These are phyloP conservation scores for Deilephila porcellus DNA, from an alignment of 2,888 invertebrate species.

Conservation along the genomic window DNA sequence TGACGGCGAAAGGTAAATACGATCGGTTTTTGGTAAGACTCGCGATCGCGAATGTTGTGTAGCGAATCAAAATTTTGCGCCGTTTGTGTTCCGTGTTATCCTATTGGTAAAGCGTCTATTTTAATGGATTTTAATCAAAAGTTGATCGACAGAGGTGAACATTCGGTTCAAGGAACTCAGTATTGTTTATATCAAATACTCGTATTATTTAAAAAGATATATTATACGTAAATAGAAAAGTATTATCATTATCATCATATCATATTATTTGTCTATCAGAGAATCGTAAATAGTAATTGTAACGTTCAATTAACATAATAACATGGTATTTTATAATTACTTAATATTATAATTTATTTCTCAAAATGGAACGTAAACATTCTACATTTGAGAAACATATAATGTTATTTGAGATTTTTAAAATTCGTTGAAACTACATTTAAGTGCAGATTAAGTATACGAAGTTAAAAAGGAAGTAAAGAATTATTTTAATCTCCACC, in stretches of 20 bases:
- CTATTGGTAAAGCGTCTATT: not conserved
- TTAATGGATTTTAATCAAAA: not conserved
- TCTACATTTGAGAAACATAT: too few relatives aligned
- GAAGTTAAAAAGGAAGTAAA: not conserved
- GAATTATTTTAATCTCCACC: slow-evolving; percentile 3
- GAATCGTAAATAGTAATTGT: too few relatives aligned
- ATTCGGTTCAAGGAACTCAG: too few relatives aligned
- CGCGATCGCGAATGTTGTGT: slow-evolving; percentile 65
- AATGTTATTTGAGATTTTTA: not conserved
- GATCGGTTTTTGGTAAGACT: slow-evolving; percentile 68
- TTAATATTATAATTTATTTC: too few relatives aligned
- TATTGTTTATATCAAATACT: not conserved
- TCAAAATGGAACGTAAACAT: too few relatives aligned
- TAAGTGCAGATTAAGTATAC: not conserved
- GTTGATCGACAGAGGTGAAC: not conserved
- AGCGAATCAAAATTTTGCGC: slow-evolving; percentile 65
- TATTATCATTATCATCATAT: too few relatives aligned
- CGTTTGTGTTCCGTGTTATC: not conserved
- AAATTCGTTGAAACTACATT: not conserved
- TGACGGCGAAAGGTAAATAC: slow-evolving; percentile 74
- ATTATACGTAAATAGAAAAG: too few relatives aligned
- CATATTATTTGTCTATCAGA: too few relatives aligned
- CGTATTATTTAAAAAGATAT: not conserved
- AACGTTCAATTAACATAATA: too few relatives aligned
- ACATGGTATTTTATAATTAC: too few relatives aligned